Evolutionary conservation across 2,888 invertebrate species (phyloP).

Genomic region (Drosophila quasianomalipes): DNA sequence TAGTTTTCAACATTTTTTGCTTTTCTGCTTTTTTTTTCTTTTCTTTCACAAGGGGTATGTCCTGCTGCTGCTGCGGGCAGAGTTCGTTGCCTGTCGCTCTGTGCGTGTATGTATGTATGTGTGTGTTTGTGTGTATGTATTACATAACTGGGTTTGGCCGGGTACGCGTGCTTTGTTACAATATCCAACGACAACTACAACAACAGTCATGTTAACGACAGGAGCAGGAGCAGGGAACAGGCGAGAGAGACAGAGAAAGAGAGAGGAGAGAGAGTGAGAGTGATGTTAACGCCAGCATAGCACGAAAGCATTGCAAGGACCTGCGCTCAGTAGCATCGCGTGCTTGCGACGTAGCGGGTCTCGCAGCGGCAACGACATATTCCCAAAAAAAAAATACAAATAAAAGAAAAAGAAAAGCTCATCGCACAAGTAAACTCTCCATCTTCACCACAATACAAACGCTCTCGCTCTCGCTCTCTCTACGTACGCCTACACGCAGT

Average conservation of each 20-base stretch:
- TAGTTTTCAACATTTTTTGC: conserved; percentile 42
- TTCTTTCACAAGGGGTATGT: conserved; percentile 36
- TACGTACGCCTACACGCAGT: conserved; percentile 19
- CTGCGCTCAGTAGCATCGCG: conserved; percentile 79
- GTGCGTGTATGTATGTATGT: conserved; percentile 14
- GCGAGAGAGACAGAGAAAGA: background rate
- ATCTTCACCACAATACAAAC: conserved; percentile 6
- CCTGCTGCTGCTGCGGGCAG: conserved; percentile 31
- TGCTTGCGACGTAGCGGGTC: conserved; percentile 75
- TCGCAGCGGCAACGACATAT: conserved; percentile 46
- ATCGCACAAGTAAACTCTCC: conserved; percentile 22
- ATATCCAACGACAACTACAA: conserved; percentile 40
- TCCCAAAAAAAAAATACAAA: conserved; percentile 33
- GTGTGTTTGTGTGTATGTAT: conserved; percentile 47
- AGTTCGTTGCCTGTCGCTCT: conserved; percentile 34
- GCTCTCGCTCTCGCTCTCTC: conserved; percentile 14
- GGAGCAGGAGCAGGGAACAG: conserved; percentile 11
- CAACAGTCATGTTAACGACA: conserved; percentile 20
- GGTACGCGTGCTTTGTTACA: conserved; percentile 67
- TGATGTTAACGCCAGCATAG: conserved; percentile 42
- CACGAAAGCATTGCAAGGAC: conserved; percentile 56
- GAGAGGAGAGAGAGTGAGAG: conserved; percentile 13
- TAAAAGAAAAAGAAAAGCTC: conserved; percentile 40
- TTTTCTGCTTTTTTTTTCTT: conserved; percentile 17
- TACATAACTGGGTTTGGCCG: conserved; percentile 78